Evolutionary conservation across 2,888 invertebrate genomes (phyloP).

Genomic region (Heliconius ethilla): DNA sequence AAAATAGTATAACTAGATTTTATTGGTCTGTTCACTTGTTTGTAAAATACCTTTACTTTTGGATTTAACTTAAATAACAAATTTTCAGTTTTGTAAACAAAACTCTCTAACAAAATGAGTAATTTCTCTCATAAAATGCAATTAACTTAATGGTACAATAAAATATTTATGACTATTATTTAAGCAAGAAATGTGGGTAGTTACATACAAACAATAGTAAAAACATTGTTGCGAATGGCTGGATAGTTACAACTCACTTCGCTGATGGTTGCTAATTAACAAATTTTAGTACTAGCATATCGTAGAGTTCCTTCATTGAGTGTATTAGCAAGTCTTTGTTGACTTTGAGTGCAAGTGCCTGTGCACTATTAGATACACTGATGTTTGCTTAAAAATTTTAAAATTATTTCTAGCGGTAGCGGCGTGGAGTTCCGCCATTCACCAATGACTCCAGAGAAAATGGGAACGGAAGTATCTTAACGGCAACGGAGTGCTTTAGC

Average conservation of each 20-base stretch:
- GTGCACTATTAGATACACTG: not conserved
- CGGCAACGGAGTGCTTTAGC: no score
- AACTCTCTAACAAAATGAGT: not conserved
- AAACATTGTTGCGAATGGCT: slow-evolving; percentile 10
- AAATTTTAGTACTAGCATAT: not conserved
- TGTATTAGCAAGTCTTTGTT: no score
- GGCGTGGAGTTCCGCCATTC: no score
- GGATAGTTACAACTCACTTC: not conserved
- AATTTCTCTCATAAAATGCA: slow-evolving; percentile 6
- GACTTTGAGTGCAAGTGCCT: not conserved
- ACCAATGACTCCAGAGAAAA: no score
- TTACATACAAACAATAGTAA: not conserved
- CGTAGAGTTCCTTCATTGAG: no score
- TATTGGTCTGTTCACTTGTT: no score
- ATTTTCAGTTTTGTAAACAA: no score
- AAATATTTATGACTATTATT: slow-evolving; percentile 10
- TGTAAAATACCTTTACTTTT: no score
- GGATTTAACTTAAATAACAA: not conserved
- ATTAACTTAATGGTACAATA: not conserved
- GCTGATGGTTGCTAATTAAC: not conserved
- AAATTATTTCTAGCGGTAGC: no score
- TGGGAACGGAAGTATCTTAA: no score
- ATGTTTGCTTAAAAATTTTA: no score
- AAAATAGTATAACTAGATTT: no score
- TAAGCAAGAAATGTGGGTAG: not conserved